These are phyloP conservation scores for Sebastes itinus DNA, from an alignment of 2,797 vertebrate genomes.

Conservation along the genomic window DNA sequence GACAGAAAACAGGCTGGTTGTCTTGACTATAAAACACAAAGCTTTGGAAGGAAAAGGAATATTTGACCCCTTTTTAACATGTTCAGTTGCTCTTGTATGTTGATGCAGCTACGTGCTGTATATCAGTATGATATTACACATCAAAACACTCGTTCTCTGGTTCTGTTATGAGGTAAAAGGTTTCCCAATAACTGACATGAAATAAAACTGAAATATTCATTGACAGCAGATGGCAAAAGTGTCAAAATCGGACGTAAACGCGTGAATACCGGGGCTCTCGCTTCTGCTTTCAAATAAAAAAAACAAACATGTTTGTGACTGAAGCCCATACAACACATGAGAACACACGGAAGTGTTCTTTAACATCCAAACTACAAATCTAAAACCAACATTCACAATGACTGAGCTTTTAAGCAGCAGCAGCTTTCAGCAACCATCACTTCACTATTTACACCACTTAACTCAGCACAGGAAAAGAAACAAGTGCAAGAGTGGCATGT, in stretches of 20 bases:
- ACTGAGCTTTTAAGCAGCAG: neutral
- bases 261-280: neutral
- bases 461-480: slow-evolving; percentile 51
- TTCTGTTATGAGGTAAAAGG: neutral
- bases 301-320: neutral
- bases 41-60: neutral
- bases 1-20: neutral
- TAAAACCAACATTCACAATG: neutral
- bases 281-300: neutral
- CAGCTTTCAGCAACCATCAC: neutral
- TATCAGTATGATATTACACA: neutral
- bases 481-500: slow-evolving; percentile 15
- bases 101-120: neutral
- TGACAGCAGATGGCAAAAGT: neutral
- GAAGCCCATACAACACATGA: neutral
- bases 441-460: neutral
- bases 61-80: neutral
- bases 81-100: neutral
- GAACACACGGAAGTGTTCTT: neutral
- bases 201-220: neutral
- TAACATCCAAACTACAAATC: neutral
- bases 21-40: neutral
- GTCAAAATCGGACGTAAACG: neutral
- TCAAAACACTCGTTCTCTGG: neutral
- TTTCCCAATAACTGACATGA: neutral